phyloP scores from a whole-genome alignment of 2,888 invertebrate genomes.

The Pseudococcus jackbeardsleyi region DNA sequence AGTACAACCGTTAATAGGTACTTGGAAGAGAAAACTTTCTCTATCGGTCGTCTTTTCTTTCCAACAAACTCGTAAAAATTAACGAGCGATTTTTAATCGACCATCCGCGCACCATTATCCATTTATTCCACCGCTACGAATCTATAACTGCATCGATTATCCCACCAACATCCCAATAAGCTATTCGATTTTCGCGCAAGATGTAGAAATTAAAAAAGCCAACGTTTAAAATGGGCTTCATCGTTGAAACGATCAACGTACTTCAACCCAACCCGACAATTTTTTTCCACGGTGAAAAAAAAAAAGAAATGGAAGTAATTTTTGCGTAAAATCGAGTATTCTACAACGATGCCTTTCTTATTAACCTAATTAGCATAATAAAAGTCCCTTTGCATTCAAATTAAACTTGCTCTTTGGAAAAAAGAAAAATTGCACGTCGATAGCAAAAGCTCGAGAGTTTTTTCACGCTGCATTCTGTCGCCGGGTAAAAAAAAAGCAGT shows the following conservation, averaged over 20 bases:
- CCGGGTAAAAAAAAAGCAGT: conserved; percentile 5
- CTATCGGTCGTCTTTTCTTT: not conserved
- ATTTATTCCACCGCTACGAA: not conserved
- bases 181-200: not conserved
- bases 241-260: not conserved
- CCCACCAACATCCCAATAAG: not conserved
- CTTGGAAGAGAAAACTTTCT: not conserved
- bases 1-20: not conserved
- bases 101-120: conserved; percentile 9
- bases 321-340: conserved; percentile 1
- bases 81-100: conserved; percentile 39
- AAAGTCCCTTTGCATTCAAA: conserved; percentile 48
- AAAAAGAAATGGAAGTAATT: not conserved
- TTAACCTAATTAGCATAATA: conserved; percentile 52
- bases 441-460: conserved; percentile 41
- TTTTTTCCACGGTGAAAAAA: not conserved
- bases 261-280: not conserved
- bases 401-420: conserved; percentile 28
- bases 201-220: not conserved
- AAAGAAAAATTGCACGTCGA: conserved; percentile 42
- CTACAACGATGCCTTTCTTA: conserved; percentile 52
- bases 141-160: not conserved
- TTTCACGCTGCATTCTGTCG: conserved; percentile 47
- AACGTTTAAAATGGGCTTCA: not conserved
- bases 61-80: conserved; percentile 28